These are phyloP conservation scores for Synanthedon formicaeformis DNA, from an alignment of 2,888 invertebrate genomes.

Conservation along the genomic window DNA sequence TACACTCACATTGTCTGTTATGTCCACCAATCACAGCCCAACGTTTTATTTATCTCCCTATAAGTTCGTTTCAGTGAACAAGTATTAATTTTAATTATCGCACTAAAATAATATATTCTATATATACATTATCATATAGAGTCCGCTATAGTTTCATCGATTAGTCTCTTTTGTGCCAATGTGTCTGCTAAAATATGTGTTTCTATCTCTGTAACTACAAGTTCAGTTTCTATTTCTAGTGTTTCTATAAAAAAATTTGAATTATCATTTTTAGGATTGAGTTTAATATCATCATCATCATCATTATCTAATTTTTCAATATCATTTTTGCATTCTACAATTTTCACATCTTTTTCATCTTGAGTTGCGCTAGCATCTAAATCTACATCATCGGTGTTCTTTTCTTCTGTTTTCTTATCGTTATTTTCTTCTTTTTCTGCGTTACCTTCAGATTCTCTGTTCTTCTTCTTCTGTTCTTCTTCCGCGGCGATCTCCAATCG, in stretches of 20 bases:
- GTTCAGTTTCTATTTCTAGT: no score
- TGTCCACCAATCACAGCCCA: no score
- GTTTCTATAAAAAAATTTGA: no score
- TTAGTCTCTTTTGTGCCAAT: neutral
- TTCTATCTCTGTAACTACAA: no score
- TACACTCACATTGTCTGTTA: no score
- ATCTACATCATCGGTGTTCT: neutral
- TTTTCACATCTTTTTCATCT: neutral
- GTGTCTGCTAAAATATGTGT: no score
- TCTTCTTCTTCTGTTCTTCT: slow-evolving; percentile 18
- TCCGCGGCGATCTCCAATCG: slow-evolving; percentile 38
- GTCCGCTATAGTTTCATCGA: neutral
- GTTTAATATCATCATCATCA: no score
- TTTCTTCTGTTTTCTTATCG: slow-evolving; percentile 3
- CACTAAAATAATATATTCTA: neutral
- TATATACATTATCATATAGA: neutral
- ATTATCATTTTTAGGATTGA: no score
- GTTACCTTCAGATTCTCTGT: neutral
- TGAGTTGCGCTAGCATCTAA: neutral
- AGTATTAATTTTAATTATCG: neutral
- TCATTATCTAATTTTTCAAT: no score
- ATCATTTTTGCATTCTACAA: no score
- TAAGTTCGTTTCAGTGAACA: no score
- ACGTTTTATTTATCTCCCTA: no score
- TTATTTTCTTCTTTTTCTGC: slow-evolving; percentile 5